Conservation (phyloP, 2,113 vertebrate species). For the Malurus melanocephalus region DNA sequence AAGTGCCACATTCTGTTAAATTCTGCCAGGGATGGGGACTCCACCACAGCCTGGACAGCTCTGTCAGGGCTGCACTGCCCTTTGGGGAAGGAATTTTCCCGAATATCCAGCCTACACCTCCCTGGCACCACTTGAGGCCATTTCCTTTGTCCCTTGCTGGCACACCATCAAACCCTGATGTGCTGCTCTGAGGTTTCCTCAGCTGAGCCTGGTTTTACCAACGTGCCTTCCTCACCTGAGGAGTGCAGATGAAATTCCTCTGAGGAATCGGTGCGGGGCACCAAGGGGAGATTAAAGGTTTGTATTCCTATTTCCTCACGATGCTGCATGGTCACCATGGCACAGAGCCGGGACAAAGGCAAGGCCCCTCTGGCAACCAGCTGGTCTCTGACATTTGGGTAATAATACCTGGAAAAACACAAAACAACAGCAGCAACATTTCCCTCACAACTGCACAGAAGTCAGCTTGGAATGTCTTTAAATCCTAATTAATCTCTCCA, state of each 20-base stretch:
- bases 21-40: not conserved
- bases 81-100: not conserved
- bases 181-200: not conserved
- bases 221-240: constrained; percentile 74
- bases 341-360: constrained; percentile 89
- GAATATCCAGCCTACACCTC: not conserved
- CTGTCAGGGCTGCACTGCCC: not conserved
- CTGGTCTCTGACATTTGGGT: constrained; percentile 94
- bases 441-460: not conserved
- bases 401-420: constrained; percentile 86
- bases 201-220: not conserved
- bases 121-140: not conserved
- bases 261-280: constrained; percentile 68
- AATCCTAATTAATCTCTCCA: not conserved
- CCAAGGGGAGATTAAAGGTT: constrained; percentile 85
- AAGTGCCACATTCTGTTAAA: too few relatives aligned
- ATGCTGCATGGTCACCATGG: constrained; percentile 88
- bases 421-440: not conserved
- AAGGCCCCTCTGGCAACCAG: constrained; percentile 87
- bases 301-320: constrained; percentile 76
- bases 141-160: not conserved
- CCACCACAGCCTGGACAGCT: not conserved
- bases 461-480: not conserved
- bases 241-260: constrained; percentile 60
- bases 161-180: not conserved